A percentile compares a stretch with the other conserved stretches of the same genome.
Conservation (phyloP, 2,797 vertebrate species). For the Apodemus agrarius region DNA sequence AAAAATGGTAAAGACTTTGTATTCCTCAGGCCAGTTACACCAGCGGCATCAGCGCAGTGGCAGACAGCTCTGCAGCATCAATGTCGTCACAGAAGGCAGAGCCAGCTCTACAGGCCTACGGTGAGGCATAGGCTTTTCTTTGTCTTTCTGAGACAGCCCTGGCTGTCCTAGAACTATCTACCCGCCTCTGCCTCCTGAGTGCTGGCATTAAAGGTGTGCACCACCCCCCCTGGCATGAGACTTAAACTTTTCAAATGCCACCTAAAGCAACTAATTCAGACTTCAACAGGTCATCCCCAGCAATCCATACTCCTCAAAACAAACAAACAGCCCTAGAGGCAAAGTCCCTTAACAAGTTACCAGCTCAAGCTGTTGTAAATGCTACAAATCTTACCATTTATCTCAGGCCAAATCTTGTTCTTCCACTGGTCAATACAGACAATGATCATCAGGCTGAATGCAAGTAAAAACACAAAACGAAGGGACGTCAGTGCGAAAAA, state of each 20-base stretch:
- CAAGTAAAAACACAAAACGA: slow-evolving; percentile 93
- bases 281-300: not conserved
- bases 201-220: not conserved
- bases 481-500: slow-evolving; percentile 96
- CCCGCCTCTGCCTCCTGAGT: not conserved
- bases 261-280: slow-evolving; percentile 40
- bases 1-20: not conserved
- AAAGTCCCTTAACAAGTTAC: not conserved
- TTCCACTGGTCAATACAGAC: slow-evolving; percentile 96
- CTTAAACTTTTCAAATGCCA: not conserved
- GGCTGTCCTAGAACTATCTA: not conserved
- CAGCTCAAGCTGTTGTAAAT: slow-evolving; percentile 13
- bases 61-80: not conserved
- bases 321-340: not conserved
- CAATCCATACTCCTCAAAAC: not conserved
- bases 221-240: not conserved
- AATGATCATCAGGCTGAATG: slow-evolving; percentile 89
- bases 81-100: not conserved
- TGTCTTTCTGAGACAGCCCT: not conserved
- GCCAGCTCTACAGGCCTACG: not conserved
- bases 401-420: slow-evolving; percentile 95
- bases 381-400: slow-evolving; percentile 89
- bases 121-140: not conserved
- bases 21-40: not conserved
- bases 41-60: not conserved